A percentile compares a stretch with the other conserved stretches of the same genome.
Evolutionary conservation across 2,888 invertebrate species (phyloP).

Genomic region (Callimorpha dominula): DNA sequence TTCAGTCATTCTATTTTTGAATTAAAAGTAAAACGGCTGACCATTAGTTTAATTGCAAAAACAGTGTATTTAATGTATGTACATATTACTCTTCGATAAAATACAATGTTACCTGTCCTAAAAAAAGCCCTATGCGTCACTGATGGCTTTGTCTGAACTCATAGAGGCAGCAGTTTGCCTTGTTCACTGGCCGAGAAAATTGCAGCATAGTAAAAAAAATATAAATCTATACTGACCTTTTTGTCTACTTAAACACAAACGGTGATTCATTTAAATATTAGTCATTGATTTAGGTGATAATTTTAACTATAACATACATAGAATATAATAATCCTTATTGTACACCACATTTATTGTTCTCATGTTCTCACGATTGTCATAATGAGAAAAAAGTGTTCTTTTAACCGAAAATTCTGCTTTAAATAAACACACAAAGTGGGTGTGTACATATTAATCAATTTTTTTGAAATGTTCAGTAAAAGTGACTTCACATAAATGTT

Average conservation of each 20-base stretch:
- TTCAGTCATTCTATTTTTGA: background rate
- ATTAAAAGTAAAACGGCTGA: background rate
- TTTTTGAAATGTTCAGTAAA: too few species aligned
- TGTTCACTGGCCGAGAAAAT: conserved; percentile 68
- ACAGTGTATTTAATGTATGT: background rate
- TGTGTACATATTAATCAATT: too few species aligned
- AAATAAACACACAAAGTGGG: too few species aligned
- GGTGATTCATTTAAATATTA: conserved; percentile 17
- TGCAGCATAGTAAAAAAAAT: conserved; percentile 48
- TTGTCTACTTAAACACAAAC: conserved; percentile 41
- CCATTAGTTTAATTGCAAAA: too few species aligned
- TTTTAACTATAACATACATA: background rate
- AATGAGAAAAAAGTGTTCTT: too few species aligned
- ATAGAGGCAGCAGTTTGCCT: conserved; percentile 63
- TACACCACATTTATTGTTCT: too few species aligned
- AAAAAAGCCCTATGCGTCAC: conserved; percentile 3
- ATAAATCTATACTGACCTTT: conserved; percentile 55
- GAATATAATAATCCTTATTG: too few species aligned
- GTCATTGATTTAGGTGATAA: background rate
- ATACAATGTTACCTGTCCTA: conserved; percentile 23
- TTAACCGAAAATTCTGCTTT: too few species aligned
- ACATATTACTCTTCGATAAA: background rate
- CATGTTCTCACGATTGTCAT: too few species aligned
- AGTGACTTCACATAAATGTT: too few species aligned
- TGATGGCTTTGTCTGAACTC: conserved; percentile 21